Evolutionary conservation across 53 echinoderm and acorn worm species (phyloP).

Genomic region (Holothuria leucospilota): DNA sequence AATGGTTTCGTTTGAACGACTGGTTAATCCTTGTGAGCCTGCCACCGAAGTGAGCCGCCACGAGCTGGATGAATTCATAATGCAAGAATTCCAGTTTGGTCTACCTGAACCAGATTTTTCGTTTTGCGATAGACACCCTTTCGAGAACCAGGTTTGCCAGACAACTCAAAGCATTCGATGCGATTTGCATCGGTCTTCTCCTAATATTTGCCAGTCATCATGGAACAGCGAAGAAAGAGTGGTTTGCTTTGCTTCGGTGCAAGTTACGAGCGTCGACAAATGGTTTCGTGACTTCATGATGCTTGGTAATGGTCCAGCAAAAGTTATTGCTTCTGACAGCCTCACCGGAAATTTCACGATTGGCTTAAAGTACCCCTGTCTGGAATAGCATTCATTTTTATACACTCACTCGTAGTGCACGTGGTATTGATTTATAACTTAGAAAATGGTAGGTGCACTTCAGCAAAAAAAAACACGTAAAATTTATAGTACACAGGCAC

Average conservation of each 20-base stretch:
- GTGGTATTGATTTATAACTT: no score
- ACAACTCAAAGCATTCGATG: not conserved
- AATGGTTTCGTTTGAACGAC: not conserved
- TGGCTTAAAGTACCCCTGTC: no score
- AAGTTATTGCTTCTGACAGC: no score
- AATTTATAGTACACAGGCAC: no score
- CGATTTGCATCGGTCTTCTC: not conserved
- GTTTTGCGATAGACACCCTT: not conserved
- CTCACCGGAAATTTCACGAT: no score
- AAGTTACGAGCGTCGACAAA: not conserved
- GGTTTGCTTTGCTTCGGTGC: not conserved
- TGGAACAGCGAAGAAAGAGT: not conserved
- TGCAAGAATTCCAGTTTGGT: not conserved
- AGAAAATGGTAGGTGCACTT: no score
- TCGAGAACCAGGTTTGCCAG: not conserved
- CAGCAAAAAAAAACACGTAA: no score
- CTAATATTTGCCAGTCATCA: not conserved
- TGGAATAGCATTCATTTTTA: no score
- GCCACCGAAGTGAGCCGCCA: not conserved
- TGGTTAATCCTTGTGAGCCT: not conserved
- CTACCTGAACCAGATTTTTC: not conserved
- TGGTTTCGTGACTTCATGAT: constrained; percentile 8
- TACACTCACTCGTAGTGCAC: no score
- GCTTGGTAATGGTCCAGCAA: not conserved
- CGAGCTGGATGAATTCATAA: not conserved